Evolutionary conservation across 1,140 invertebrate genomes (phyloP).

Genomic region (Drosophila arawakana): DNA sequence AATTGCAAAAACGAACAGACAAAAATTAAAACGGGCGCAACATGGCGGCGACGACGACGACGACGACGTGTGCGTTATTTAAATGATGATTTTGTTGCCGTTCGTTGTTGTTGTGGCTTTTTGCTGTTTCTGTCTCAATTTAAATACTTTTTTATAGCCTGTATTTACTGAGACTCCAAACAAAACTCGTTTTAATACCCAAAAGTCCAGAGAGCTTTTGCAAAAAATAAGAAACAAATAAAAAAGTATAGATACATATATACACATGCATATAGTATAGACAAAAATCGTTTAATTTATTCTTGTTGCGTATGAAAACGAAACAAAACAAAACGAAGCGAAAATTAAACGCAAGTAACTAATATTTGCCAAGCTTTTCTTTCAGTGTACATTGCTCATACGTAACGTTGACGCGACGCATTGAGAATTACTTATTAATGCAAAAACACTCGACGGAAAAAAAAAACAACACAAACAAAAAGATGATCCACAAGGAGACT

Average conservation of each 20-base stretch:
- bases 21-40: conserved; percentile 65
- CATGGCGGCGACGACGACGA: conserved; percentile 54
- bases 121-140: conserved; percentile 64
- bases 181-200: conserved; percentile 59
- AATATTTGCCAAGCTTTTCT: conserved; percentile 32
- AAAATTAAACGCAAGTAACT: conserved; percentile 11
- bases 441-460: conserved; percentile 31
- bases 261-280: not conserved
- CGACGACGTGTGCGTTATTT: conserved; percentile 73
- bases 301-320: conserved; percentile 62
- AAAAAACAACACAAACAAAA: not conserved
- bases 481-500: not conserved
- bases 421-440: conserved; percentile 47
- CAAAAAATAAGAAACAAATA: conserved; percentile 51
- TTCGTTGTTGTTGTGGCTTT: not conserved
- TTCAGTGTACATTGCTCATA: conserved; percentile 48
- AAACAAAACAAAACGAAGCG: conserved; percentile 19
- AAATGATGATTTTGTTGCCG: conserved; percentile 72
- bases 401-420: conserved; percentile 50
- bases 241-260: conserved; percentile 29
- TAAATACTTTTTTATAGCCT: conserved; percentile 71
- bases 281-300: conserved; percentile 70
- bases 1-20: conserved; percentile 74
- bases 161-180: conserved; percentile 58
- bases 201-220: conserved; percentile 32